Percentiles rank a stretch among this genome's conserved stretches.
Evolutionary conservation across 2,113 vertebrate genomes (phyloP).

Genomic region (Hydropotes inermis): DNA sequence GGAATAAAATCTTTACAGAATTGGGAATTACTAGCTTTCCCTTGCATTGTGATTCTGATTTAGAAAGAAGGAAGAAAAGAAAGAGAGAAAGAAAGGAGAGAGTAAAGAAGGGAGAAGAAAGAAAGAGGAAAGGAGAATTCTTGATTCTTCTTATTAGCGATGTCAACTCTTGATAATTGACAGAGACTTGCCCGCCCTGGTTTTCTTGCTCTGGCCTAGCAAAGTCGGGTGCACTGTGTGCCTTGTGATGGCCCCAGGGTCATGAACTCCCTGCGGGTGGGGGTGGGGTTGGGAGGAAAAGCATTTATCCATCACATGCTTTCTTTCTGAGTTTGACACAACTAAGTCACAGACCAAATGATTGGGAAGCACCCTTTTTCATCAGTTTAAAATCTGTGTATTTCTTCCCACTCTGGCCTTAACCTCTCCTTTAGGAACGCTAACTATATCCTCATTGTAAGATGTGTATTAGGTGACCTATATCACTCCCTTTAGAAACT

Average conservation of each 20-base stretch:
- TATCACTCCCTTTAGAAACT: not conserved
- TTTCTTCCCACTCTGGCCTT: slow-evolving; percentile 41
- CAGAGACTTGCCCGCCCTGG: slow-evolving; percentile 85
- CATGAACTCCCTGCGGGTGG: slow-evolving; percentile 80
- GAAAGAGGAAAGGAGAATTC: not conserved
- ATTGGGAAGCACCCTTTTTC: slow-evolving; percentile 82
- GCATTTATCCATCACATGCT: slow-evolving; percentile 81
- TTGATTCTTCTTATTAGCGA: slow-evolving; percentile 81
- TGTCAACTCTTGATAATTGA: slow-evolving; percentile 86
- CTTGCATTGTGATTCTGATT: slow-evolving; percentile 82
- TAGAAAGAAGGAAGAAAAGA: slow-evolving; percentile 3
- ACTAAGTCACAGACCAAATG: slow-evolving; percentile 84
- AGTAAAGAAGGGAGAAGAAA: not conserved
- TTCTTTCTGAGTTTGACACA: slow-evolving; percentile 85
- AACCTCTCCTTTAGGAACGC: not conserved
- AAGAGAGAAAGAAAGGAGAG: not conserved
- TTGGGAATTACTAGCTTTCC: slow-evolving; percentile 80
- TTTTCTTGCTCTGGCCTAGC: slow-evolving; percentile 87
- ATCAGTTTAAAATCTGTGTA: slow-evolving; percentile 67
- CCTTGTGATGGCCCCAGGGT: slow-evolving; percentile 89
- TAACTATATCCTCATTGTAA: not conserved
- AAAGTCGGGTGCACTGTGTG: slow-evolving; percentile 82
- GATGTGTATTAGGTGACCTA: not conserved
- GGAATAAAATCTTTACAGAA: slow-evolving; percentile 85
- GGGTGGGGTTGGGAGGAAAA: slow-evolving; percentile 59